Evolutionary conservation across 1,140 invertebrate genomes (phyloP), one percentile per base, ranked within the genome.

Genomic region (Panagrolaimus sp.): DNA sequence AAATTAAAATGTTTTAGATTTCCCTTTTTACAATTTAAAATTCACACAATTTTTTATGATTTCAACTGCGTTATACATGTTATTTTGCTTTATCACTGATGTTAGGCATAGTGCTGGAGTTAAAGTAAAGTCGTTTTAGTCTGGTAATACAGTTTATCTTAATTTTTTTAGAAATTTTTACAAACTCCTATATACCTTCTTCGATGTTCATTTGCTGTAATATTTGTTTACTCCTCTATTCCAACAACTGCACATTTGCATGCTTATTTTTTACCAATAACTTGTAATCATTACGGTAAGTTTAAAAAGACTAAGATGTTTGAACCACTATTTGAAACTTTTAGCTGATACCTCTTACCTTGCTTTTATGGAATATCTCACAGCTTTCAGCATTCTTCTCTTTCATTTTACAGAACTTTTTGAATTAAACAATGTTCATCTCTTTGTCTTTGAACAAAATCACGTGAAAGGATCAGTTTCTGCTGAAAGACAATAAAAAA

Each of bases 361-460:
- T 14, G 52, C 52, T 5, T 12, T 21, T 12, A 58, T 28, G 10
- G 52, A 58, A 58, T 58, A 58, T 21, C 17, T 58, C 1, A 58
- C 52, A n/a, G 28, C 28, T 14, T 10, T n/a, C 5, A 28, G 52
- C 12, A 58, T 58, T 12, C 14, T 28, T 58, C 10, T 21, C 14
- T 58, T 58, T 24, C 52, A 58, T 58, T 58, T 58, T 58, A 26
- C 52, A 1, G 52, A 58, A 58, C 52, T 58, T 0, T 58, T 58
- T 17, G 52, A 58, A 12, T 28, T 58, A 12, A 28, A 58, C 14
- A 26, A 26, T 8, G 14, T 58, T 10, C 17, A 58, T 58, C 14
- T 58, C 28, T 26, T 12, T 7, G 52, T 58, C 17, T 10, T 58
- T 58, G 52, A 58, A 21, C 32, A 38, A 7, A 38, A 7, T 4